Evolutionary conservation across 2,113 vertebrate genomes (phyloP), one percentile per base, ranked within the genome.

Genomic region (Pelvicachromis taeniatus): DNA sequence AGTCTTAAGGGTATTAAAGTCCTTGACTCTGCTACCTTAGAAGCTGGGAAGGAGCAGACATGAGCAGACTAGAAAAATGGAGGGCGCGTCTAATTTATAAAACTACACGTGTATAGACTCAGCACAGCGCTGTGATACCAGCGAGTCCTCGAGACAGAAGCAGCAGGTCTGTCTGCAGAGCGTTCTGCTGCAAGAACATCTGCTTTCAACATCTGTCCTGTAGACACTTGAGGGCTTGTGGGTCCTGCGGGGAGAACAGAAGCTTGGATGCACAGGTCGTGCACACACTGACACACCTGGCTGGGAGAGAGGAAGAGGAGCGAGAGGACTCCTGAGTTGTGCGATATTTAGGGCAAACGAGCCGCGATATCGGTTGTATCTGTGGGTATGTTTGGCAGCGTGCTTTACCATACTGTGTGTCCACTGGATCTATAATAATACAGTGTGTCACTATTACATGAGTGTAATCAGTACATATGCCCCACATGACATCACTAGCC

Each of bases 131-230:
- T 10, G 61, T 5, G 10, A 19, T 48, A 31, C 31, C 6, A 58
- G 35, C 29, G 16, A 82, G 31, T 63, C 86, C 38, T 8, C 31
- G 68, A 38, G 54, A 85, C 77, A 83, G 79, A 84, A 45, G 77
- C 82, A 75, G 53, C 50, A 33, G 61, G 70, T 82, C 80, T 45
- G 86, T 68, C 77, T 84, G 87, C 33, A 33, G 86, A 77, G 23
- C 83, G 86, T 88, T 91, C 77, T 85, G 80, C 87, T 73, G 87
- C 56, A 78, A 31, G 35, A 91, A 93, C 95, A 96, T 95, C 94
- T 95, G 95, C 77, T 93, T 91, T 82, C 80, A 77, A 91, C 94
- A 95, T 95, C 94, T 95, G 95, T 89, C 78, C 81, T 89, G 77
- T 85, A 88, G 89, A 91, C 86, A 79, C 77, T 79, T 45, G 77